phyloP scores from a whole-genome alignment of 2,797 vertebrate genomes.

The Rhinella marina region DNA sequence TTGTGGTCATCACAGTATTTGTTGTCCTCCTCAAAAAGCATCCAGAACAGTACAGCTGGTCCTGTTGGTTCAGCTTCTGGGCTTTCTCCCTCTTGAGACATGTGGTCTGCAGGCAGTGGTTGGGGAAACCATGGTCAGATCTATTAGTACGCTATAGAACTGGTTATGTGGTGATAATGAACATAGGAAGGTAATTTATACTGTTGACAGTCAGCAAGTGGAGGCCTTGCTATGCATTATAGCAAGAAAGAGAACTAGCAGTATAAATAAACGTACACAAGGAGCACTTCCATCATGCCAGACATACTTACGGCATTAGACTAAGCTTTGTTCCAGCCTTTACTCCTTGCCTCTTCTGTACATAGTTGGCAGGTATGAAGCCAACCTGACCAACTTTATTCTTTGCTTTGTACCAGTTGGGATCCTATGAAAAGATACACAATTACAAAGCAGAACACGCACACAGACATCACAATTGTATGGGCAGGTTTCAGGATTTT shows the following conservation, averaged over 20 bases:
- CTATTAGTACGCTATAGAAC: background rate
- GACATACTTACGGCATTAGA: conserved; percentile 94
- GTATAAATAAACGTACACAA: background rate
- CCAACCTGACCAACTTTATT: conserved; percentile 90
- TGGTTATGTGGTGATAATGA: background rate
- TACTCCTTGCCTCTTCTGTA: conserved; percentile 94
- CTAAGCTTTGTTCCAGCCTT: conserved; percentile 92
- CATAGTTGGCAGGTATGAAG: conserved; percentile 95
- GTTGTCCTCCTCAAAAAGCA: no score
- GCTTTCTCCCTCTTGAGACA: no score
- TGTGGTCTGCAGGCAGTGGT: no score
- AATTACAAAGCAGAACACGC: background rate
- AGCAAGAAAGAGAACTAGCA: background rate
- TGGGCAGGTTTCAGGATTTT: background rate
- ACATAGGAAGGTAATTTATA: background rate
- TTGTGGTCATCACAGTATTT: no score
- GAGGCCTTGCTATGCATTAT: background rate
- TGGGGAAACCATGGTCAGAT: background rate
- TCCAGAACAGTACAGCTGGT: no score
- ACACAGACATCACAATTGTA: background rate
- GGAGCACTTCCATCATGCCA: background rate
- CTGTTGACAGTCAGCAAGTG: background rate
- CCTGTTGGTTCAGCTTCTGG: no score
- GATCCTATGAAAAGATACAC: conserved; percentile 77
- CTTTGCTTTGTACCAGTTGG: conserved; percentile 98